Percentiles rank a stretch among this genome's conserved stretches.
Evolutionary conservation across 2,797 vertebrate genomes (phyloP).

Genomic region (Urosaurus nigricauda): DNA sequence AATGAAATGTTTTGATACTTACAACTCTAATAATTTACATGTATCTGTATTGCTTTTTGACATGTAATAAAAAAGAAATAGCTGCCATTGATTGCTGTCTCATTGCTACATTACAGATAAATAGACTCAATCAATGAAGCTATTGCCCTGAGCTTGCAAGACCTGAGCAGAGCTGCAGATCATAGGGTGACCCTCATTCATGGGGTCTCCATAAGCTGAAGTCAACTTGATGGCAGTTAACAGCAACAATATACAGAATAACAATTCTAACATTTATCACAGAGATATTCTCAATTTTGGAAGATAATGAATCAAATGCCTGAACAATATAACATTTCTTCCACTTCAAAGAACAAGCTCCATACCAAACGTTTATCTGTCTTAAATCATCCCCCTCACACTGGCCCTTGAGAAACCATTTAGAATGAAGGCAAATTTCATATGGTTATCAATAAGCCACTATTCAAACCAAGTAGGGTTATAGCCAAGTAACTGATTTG

Average conservation of each 20-base stretch:
- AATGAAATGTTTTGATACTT: too few relatives aligned
- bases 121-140: too few relatives aligned
- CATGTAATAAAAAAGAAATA: too few relatives aligned
- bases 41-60: too few relatives aligned
- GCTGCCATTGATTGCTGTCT: too few relatives aligned
- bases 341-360: not conserved
- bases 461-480: not conserved
- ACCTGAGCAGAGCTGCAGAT: too few relatives aligned
- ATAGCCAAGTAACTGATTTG: not conserved
- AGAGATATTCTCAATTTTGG: not conserved
- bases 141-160: too few relatives aligned
- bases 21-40: too few relatives aligned
- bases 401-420: not conserved
- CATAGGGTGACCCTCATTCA: too few relatives aligned
- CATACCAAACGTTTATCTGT: not conserved
- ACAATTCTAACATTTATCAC: not conserved
- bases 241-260: not conserved
- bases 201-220: too few relatives aligned
- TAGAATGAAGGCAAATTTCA: not conserved
- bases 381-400: not conserved
- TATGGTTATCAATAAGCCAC: not conserved
- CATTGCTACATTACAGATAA: too few relatives aligned
- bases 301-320: not conserved
- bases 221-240: too few relatives aligned
- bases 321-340: not conserved